These are phyloP conservation scores for Coelopa frigida DNA, from an alignment of 1,140 invertebrate species.

Conservation along the genomic window DNA sequence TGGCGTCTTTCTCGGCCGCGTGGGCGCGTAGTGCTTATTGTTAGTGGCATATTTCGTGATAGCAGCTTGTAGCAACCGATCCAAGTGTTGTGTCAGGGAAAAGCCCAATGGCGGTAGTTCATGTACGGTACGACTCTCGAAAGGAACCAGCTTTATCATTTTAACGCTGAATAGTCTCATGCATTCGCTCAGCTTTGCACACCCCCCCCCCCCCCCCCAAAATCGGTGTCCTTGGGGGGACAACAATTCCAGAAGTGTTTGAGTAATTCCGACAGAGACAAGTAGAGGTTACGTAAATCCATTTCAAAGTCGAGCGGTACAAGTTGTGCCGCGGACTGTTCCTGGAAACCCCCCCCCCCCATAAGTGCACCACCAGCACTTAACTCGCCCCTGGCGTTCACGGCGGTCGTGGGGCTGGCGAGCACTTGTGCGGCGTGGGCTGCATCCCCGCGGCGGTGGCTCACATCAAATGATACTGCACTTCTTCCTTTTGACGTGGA, in stretches of 20 bases:
- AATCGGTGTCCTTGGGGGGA: slow-evolving; percentile 70
- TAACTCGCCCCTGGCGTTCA: slow-evolving; percentile 79
- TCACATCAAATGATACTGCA: slow-evolving; percentile 34
- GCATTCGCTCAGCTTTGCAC: slow-evolving; percentile 78
- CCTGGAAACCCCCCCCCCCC: slow-evolving; percentile 77
- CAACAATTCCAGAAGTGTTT: slow-evolving; percentile 93
- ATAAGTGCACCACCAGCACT: slow-evolving; percentile 89
- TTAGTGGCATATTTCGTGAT: slow-evolving; percentile 76
- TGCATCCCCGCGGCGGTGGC: slow-evolving; percentile 34
- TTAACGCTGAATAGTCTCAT: slow-evolving; percentile 78
- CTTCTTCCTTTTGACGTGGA: slow-evolving; percentile 28
- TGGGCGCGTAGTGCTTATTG: too few species aligned
- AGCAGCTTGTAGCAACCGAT: slow-evolving; percentile 73
- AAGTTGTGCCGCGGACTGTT: slow-evolving; percentile 70
- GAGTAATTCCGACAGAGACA: slow-evolving; percentile 77
- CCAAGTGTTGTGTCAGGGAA: slow-evolving; percentile 77
- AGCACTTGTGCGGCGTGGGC: slow-evolving; percentile 28
- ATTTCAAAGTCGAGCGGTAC: slow-evolving; percentile 73
- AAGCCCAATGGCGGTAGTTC: slow-evolving; percentile 71
- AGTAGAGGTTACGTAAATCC: slow-evolving; percentile 76
- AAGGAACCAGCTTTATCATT: slow-evolving; percentile 73
- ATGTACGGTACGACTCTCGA: slow-evolving; percentile 74
- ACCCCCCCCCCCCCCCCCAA: too few species aligned
- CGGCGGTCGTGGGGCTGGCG: slow-evolving; percentile 59
- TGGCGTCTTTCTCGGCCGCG: slow-evolving; percentile 65